Conservation (phyloP, 2,113 vertebrate species). For the Crotalus helleri region DNA sequence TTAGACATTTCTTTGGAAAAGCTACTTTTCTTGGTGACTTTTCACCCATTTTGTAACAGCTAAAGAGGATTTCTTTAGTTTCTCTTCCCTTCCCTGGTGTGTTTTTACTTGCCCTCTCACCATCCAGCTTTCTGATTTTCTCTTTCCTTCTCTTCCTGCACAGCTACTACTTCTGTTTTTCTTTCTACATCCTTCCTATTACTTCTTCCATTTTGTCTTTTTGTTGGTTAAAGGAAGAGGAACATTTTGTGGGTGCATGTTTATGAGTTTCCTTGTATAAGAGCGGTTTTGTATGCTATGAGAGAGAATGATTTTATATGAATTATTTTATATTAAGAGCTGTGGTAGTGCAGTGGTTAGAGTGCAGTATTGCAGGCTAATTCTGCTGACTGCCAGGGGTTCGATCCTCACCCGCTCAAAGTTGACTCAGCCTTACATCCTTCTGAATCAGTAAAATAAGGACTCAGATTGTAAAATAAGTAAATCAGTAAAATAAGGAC, state of each 20-base stretch:
- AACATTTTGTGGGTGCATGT: background rate
- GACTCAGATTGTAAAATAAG: too few species aligned
- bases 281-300: background rate
- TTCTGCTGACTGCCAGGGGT: too few species aligned
- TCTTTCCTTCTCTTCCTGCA: background rate
- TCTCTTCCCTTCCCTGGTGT: background rate
- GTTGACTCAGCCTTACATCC: too few species aligned
- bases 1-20: background rate
- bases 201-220: background rate
- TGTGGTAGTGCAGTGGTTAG: background rate
- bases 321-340: background rate
- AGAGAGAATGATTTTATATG: background rate
- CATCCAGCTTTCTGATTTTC: background rate
- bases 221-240: background rate
- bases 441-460: too few species aligned
- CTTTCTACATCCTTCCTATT: background rate
- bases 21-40: background rate
- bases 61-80: background rate
- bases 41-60: background rate
- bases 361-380: background rate
- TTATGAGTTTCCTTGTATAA: background rate
- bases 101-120: background rate
- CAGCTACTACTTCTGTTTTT: background rate
- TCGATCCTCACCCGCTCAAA: too few species aligned
- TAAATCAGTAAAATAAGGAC: too few species aligned